phyloP scores from a whole-genome alignment of 2,888 invertebrate species.

The Nomada hirtipes region DNA sequence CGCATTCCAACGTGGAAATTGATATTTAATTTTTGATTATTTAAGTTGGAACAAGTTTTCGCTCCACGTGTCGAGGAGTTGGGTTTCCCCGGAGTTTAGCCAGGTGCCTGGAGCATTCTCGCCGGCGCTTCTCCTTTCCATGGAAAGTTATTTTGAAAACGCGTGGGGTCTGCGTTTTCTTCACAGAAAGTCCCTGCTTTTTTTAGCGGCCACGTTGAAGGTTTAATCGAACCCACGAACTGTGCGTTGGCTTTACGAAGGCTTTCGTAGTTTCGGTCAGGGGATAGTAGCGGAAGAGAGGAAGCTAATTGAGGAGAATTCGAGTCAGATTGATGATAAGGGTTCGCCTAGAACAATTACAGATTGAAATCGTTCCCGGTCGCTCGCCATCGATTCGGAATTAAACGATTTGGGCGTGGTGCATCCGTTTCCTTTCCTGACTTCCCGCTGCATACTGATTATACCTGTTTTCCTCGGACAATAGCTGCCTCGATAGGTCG shows the following conservation, averaged over 20 bases:
- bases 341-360: slow-evolving; percentile 71
- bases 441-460: slow-evolving; percentile 53
- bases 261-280: not conserved
- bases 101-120: not conserved
- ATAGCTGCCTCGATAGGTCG: slow-evolving; percentile 1
- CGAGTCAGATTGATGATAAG: slow-evolving; percentile 34
- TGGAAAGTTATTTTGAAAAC: not conserved
- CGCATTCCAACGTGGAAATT: not conserved
- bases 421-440: slow-evolving; percentile 70
- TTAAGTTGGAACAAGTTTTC: no score
- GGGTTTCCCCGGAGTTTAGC: not conserved
- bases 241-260: not conserved
- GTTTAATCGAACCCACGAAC: not conserved
- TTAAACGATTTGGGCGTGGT: slow-evolving; percentile 73
- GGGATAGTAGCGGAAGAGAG: not conserved
- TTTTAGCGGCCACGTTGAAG: not conserved
- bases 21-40: slow-evolving; percentile 2
- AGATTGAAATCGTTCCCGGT: slow-evolving; percentile 70
- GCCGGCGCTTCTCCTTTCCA: not conserved
- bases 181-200: not conserved
- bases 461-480: slow-evolving; percentile 39
- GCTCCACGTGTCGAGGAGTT: not conserved
- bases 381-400: slow-evolving; percentile 63
- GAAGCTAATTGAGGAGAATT: slow-evolving; percentile 16
- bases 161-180: not conserved